Conservation (phyloP, 2,113 vertebrate species). For the Daubentonia madagascariensis region DNA sequence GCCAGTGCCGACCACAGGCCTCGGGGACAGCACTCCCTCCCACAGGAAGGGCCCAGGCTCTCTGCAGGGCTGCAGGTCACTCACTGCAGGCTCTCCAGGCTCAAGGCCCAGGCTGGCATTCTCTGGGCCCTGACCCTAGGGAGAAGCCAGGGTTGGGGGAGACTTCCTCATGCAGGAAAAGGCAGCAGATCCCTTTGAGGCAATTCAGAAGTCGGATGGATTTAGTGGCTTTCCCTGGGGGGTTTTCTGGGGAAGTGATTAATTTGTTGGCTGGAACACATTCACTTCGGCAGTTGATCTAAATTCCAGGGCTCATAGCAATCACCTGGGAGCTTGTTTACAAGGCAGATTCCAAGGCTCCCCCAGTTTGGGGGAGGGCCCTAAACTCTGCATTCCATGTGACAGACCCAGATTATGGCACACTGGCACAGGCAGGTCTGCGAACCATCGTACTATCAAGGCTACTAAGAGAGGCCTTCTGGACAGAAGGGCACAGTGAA, state of each 20-base stretch:
- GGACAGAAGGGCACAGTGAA: neutral
- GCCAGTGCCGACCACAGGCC: neutral
- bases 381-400: neutral
- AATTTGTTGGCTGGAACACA: slow-evolving; percentile 23
- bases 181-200: neutral
- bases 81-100: neutral
- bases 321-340: neutral
- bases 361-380: neutral
- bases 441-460: neutral
- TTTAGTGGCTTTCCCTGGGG: slow-evolving; percentile 31
- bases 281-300: slow-evolving; percentile 28
- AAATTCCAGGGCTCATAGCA: neutral
- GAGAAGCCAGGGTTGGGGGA: neutral
- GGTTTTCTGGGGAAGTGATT: slow-evolving; percentile 46
- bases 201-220: slow-evolving; percentile 7
- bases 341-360: neutral
- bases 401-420: neutral
- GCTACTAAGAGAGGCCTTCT: neutral
- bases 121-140: neutral
- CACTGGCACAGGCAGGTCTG: neutral
- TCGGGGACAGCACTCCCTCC: neutral
- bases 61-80: neutral
- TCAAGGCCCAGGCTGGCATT: neutral
- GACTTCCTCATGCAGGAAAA: neutral
- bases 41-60: neutral